Conservation (phyloP, 2,797 vertebrate genomes). For the Hypotaenidia philippensis region DNA sequence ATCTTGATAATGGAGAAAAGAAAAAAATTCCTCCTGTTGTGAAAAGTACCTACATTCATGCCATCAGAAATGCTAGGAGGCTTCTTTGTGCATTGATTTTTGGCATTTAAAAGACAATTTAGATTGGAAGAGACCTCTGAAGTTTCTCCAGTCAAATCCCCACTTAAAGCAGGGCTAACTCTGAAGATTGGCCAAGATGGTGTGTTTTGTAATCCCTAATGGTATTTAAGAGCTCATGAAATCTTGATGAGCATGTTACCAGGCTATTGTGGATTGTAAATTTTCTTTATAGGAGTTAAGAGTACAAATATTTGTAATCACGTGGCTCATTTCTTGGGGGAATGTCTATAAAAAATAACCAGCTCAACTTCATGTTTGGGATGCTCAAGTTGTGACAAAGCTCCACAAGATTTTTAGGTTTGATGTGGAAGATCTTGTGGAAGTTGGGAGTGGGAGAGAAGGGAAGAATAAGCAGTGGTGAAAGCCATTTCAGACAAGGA, state of each 20-base stretch:
- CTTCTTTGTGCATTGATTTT: not conserved
- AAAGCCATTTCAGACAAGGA: not conserved
- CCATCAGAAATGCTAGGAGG: not conserved
- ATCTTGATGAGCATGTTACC: not conserved
- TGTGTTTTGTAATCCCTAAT: constrained; percentile 8
- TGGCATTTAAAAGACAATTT: not conserved
- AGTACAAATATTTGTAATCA: constrained; percentile 10
- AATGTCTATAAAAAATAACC: constrained; percentile 25
- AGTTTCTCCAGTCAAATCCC: not conserved
- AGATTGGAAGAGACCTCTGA: not conserved
- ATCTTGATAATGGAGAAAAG: not conserved
- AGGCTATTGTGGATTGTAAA: not conserved
- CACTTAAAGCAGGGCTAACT: not conserved
- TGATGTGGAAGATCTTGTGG: not conserved
- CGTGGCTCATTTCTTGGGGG: constrained; percentile 2
- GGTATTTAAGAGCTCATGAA: constrained; percentile 37
- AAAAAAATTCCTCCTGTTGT: not conserved
- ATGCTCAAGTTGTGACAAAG: constrained; percentile 41
- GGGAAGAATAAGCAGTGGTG: not conserved
- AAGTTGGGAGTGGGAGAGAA: not conserved
- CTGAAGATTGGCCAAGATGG: not conserved
- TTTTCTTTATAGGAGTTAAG: not conserved
- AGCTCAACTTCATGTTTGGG: not conserved
- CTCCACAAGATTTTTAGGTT: not conserved
- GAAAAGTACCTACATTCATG: not conserved